Conservation (phyloP, 2,797 vertebrate genomes). For the Protosalanx chinensis region DNA sequence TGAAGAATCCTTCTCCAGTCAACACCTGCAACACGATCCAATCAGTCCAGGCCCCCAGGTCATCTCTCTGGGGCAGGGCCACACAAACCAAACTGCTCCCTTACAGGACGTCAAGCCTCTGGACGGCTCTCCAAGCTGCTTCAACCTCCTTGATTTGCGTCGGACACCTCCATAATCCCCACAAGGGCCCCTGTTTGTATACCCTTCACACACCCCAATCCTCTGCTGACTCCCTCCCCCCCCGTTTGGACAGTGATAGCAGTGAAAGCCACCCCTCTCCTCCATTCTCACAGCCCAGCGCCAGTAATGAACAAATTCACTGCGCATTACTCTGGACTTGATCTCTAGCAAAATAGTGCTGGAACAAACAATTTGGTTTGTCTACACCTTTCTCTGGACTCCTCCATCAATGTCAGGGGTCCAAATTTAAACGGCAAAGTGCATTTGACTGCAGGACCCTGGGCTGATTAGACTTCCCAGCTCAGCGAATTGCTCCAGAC, state of each 20-base stretch:
- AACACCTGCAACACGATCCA: constrained; percentile 15
- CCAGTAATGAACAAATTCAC: constrained; percentile 99
- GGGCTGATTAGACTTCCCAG: constrained; percentile 98
- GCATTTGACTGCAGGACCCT: constrained; percentile 99
- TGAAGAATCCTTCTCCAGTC: background rate
- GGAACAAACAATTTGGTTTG: constrained; percentile 99
- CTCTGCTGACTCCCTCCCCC: constrained; percentile 27
- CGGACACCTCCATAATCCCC: constrained; percentile 2
- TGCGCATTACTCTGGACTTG: constrained; percentile 99
- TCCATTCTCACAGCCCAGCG: constrained; percentile 40
- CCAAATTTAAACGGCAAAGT: constrained; percentile 99
- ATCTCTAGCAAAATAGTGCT: constrained; percentile 99
- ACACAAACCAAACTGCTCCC: constrained; percentile 22
- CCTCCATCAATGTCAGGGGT: constrained; percentile 99
- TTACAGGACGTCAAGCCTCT: constrained; percentile 15
- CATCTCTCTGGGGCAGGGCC: constrained; percentile 24
- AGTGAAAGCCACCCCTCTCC: constrained; percentile 31
- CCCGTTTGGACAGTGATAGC: constrained; percentile 25
- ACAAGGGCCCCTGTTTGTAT: constrained; percentile 22
- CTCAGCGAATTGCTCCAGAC: constrained; percentile 99
- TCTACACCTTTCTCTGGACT: constrained; percentile 99
- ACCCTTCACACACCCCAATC: constrained; percentile 25
- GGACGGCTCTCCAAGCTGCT: constrained; percentile 58
- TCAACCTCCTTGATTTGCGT: constrained; percentile 67
- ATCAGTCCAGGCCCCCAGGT: constrained; percentile 21